phyloP scores from a whole-genome alignment of 2,888 invertebrate species.

The Muschampia plurimacula region DNA sequence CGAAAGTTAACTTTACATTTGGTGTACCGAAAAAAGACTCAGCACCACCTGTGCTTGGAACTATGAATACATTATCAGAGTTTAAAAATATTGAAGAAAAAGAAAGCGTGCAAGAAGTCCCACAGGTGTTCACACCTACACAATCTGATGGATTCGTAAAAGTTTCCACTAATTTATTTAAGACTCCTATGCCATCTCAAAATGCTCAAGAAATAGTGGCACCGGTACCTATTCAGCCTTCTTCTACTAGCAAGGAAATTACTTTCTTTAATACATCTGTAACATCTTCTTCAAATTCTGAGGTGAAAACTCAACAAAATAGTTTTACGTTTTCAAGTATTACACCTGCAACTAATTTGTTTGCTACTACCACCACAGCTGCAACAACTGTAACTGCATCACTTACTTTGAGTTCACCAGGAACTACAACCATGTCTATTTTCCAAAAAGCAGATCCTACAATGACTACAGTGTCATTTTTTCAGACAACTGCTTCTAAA shows the following conservation, averaged over 20 bases:
- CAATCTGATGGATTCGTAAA: background rate
- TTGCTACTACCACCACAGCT: constrained; percentile 45
- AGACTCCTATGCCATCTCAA: constrained; percentile 37
- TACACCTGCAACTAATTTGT: constrained; percentile 47
- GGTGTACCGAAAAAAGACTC: constrained; percentile 59
- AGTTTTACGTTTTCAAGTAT: constrained; percentile 51
- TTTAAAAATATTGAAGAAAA: constrained; percentile 47
- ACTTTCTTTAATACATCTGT: constrained; percentile 9
- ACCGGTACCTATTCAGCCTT: constrained; percentile 8
- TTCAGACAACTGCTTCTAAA: constrained; percentile 50
- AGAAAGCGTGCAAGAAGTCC: constrained; percentile 62
- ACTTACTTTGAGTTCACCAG: constrained; percentile 37
- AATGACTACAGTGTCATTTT: constrained; percentile 49
- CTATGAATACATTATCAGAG: constrained; percentile 42
- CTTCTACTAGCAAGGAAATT: constrained; percentile 4
- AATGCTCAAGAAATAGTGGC: constrained; percentile 42
- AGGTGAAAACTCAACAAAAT: constrained; percentile 44
- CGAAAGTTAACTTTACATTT: constrained; percentile 62
- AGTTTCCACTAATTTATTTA: constrained; percentile 40
- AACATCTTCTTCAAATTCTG: constrained; percentile 41
- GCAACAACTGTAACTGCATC: constrained; percentile 43
- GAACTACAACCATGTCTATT: constrained; percentile 42
- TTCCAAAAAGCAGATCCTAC: constrained; percentile 45
- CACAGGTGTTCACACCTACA: constrained; percentile 49
- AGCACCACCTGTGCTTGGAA: constrained; percentile 40